phyloP scores from a whole-genome alignment of 2,888 invertebrate species.

The Notocelia uddmanniana region DNA sequence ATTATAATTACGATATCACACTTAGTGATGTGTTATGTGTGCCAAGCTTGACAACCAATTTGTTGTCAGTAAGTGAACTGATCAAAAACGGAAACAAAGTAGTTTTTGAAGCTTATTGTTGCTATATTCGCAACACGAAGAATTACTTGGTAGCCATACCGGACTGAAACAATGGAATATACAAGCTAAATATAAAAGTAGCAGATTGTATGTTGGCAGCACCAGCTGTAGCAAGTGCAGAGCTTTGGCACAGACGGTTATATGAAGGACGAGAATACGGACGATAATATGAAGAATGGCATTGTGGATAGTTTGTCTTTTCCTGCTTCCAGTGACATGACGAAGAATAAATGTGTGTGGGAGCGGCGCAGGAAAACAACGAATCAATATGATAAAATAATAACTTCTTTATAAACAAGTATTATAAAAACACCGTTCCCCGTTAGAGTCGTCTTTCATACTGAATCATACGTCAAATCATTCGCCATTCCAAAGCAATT shows the following conservation, averaged over 20 bases:
- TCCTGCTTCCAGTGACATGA: slow-evolving; percentile 44
- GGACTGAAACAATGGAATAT: slow-evolving; percentile 26
- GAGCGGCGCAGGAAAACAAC: too few relatives aligned
- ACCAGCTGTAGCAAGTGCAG: slow-evolving; percentile 37
- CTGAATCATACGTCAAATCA: too few relatives aligned
- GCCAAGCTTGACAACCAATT: slow-evolving; percentile 31
- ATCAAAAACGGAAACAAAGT: slow-evolving; percentile 41
- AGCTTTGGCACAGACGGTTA: slow-evolving; percentile 49
- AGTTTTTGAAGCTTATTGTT: slow-evolving; percentile 22
- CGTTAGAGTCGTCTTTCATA: too few relatives aligned
- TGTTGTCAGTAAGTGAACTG: slow-evolving; percentile 41
- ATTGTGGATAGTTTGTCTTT: slow-evolving; percentile 44
- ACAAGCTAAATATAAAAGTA: slow-evolving; percentile 42
- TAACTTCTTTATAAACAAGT: too few relatives aligned
- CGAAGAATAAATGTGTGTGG: slow-evolving; percentile 47
- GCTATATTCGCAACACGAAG: slow-evolving; percentile 29
- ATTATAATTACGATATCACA: slow-evolving; percentile 19
- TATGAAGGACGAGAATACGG: too few relatives aligned
- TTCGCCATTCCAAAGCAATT: too few relatives aligned
- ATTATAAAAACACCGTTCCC: too few relatives aligned
- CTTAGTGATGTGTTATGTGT: slow-evolving; percentile 14
- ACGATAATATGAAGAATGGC: slow-evolving; percentile 47
- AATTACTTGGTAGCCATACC: slow-evolving; percentile 31
- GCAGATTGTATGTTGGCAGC: slow-evolving; percentile 44
- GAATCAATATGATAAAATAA: too few relatives aligned